phyloP scores from a whole-genome alignment of 2,888 invertebrate genomes.

The Drosophila tripunctata region DNA sequence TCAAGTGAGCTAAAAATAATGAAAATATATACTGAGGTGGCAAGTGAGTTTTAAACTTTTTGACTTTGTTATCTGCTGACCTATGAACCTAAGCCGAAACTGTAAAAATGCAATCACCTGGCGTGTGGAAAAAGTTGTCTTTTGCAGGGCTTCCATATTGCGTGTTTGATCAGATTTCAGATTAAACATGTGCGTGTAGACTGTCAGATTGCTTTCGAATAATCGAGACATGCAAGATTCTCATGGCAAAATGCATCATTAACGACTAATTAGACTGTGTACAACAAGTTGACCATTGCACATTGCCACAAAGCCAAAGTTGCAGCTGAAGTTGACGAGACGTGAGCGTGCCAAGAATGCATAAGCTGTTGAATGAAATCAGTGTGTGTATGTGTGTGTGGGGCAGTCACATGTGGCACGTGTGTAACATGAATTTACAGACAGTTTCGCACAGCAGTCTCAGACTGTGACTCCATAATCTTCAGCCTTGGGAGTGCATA shows the following conservation, averaged over 20 bases:
- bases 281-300: conserved; percentile 34
- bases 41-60: conserved; percentile 3
- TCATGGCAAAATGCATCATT: conserved; percentile 65
- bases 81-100: conserved; percentile 11
- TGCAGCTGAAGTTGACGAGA: conserved; percentile 16
- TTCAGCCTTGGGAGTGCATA: conserved; percentile 40
- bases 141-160: conserved; percentile 66
- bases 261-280: conserved; percentile 65
- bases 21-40: too few relatives aligned
- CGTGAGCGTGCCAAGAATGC: conserved; percentile 21
- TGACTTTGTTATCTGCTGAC: neutral
- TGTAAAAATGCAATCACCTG: conserved; percentile 28
- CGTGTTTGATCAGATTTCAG: conserved; percentile 56
- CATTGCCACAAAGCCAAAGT: neutral
- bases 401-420: conserved; percentile 11
- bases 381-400: neutral
- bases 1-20: conserved; percentile 17
- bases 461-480: conserved; percentile 49
- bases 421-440: conserved; percentile 3
- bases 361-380: conserved; percentile 22
- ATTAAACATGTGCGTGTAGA: conserved; percentile 27
- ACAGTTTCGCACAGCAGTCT: neutral
- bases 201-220: conserved; percentile 15
- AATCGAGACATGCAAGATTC: conserved; percentile 66
- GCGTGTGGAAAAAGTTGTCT: conserved; percentile 38